A percentile compares a stretch with the other conserved stretches of the same genome.
These are phyloP conservation scores for Formica aserva DNA, from an alignment of 2,888 invertebrate genomes.

Conservation along the genomic window DNA sequence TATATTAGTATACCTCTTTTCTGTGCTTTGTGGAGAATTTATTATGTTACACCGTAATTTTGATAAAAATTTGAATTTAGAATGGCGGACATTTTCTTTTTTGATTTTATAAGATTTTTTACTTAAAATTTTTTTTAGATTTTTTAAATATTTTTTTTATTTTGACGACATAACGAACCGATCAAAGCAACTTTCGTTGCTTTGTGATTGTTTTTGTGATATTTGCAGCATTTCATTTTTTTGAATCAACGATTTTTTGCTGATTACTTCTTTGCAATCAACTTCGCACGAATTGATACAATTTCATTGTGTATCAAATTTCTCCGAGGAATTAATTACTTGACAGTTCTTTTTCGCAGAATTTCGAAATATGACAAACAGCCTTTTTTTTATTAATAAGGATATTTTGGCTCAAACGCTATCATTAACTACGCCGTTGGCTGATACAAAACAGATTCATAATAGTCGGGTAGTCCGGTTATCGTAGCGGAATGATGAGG, in stretches of 20 bases:
- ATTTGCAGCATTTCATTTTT: conserved; percentile 16
- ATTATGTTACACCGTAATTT: conserved; percentile 6
- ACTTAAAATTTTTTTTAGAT: conserved; percentile 27
- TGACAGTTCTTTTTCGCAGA: neutral
- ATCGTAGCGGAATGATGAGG: conserved; percentile 58
- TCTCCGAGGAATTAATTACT: neutral
- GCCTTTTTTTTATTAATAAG: neutral
- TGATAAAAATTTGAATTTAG: neutral
- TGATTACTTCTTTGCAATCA: neutral
- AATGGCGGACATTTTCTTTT: neutral
- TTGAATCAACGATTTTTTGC: neutral
- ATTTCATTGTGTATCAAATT: neutral
- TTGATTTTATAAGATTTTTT: neutral
- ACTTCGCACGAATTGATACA: neutral
- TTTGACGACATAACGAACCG: neutral
- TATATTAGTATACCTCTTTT: neutral
- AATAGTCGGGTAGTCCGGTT: conserved; percentile 31
- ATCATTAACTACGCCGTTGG: conserved; percentile 31
- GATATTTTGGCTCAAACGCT: neutral
- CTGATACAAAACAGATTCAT: conserved; percentile 29
- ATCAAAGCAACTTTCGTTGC: conserved; percentile 18
- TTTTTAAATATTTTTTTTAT: neutral
- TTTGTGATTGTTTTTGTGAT: neutral
- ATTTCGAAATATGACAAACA: neutral
- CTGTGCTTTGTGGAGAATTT: neutral